Evolutionary conservation across 2,888 invertebrate species (phyloP).

Genomic region (Conus canariensis): DNA sequence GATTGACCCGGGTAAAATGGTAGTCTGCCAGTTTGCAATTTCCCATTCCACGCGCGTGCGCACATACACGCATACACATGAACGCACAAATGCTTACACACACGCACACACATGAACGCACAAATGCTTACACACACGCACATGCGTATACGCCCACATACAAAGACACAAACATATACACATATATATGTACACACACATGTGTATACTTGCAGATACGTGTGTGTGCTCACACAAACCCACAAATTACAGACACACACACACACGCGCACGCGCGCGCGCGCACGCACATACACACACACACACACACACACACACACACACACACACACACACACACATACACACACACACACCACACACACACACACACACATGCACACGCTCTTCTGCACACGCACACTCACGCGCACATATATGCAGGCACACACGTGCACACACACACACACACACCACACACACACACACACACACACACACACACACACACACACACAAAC

Average conservation of each 20-base stretch:
- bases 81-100: neutral
- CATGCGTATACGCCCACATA: neutral
- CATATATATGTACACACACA: neutral
- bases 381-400: neutral
- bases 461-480: neutral
- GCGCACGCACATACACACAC: neutral
- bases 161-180: no score
- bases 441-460: neutral
- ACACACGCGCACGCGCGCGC: neutral
- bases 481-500: neutral
- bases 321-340: neutral
- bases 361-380: neutral
- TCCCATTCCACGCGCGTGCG: neutral
- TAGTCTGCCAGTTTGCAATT: no score
- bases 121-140: neutral
- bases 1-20: no score
- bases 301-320: conserved; percentile 9
- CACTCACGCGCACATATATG: neutral
- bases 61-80: neutral
- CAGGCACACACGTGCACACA: neutral
- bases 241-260: neutral
- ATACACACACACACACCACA: no score
- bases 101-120: neutral
- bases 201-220: no score
- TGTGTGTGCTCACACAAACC: no score